Evolutionary conservation across 2,797 vertebrate species (phyloP), one percentile per base, ranked within the genome.

Genomic region (Delichon dasypus): DNA sequence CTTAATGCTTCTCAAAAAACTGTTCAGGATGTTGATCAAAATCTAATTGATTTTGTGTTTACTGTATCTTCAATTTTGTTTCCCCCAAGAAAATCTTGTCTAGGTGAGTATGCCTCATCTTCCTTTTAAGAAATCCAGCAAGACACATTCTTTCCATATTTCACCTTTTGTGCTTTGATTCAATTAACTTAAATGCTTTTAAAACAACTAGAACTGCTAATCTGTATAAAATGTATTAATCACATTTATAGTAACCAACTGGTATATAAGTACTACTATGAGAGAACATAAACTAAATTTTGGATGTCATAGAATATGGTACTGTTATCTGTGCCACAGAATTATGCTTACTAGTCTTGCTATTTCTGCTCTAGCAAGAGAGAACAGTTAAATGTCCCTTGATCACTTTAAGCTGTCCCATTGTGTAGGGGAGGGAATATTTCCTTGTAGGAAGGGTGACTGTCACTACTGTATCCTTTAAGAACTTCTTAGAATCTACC

Each of bases 341-440:
- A 65, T n/a, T 50, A 11, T 2, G 8, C 3, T 65, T 83, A 4
- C 57, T 16, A 65, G 34, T 65, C 32, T 60, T 78, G 15, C 10
- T 6, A 4, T 58, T 77, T 84, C 40, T 75, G 7, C 19, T 57
- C 14, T 50, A 36, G 54, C 12, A 29, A 55, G 27, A 42, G 11
- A 66, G 42, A 61, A 20, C 12, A 42, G 3, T 22, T 16, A 40
- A 67, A 20, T 25, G 22, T 36, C 10, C 9, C 17, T 44, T 76
- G 34, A 36, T 54, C 11, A 13, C 7, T 54, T 75, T 27, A 75
- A 54, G 10, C 29, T 82, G 30, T 11, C 40, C 30, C 18, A 22
- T 38, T 1, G 1, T 2, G 1, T 5, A 26, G 9, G 11, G 9
- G 7, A 64, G 19, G 20, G 9, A 47, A 30, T 44, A 44, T 51